These are phyloP conservation scores for Thunnus maccoyii DNA, from an alignment of 2,113 vertebrate genomes.

Conservation along the genomic window DNA sequence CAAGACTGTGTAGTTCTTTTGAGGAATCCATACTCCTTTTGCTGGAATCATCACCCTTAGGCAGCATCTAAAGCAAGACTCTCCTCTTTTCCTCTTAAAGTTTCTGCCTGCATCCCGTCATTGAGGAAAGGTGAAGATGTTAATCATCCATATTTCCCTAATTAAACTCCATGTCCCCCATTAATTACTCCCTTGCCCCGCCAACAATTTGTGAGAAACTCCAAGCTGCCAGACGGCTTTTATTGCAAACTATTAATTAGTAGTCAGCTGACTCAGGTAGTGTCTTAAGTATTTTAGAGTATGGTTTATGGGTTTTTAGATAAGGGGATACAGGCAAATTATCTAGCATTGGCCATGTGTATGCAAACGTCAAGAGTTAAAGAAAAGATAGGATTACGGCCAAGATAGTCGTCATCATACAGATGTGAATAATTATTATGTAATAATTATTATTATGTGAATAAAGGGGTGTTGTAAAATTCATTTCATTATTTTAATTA, in stretches of 20 bases:
- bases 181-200: slow-evolving; percentile 80
- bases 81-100: slow-evolving; percentile 35
- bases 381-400: background rate
- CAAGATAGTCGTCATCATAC: slow-evolving; percentile 6
- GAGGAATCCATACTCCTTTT: background rate
- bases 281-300: slow-evolving; percentile 73
- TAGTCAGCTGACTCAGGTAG: slow-evolving; percentile 78
- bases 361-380: background rate
- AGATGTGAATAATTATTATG: background rate
- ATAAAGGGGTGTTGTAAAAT: background rate
- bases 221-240: slow-evolving; percentile 73
- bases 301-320: slow-evolving; percentile 75
- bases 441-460: background rate
- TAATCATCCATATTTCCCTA: slow-evolving; percentile 87
- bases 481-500: background rate
- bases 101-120: slow-evolving; percentile 65
- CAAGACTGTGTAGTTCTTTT: background rate
- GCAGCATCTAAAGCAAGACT: background rate
- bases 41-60: background rate
- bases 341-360: slow-evolving; percentile 40
- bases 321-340: slow-evolving; percentile 62
- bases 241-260: slow-evolving; percentile 86
- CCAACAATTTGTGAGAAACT: slow-evolving; percentile 79
- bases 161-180: slow-evolving; percentile 78
- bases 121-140: slow-evolving; percentile 82